A percentile compares a stretch with the other conserved stretches of the same genome.
These are phyloP conservation scores for Pachymerium ferrugineum DNA, from an alignment of 2,888 invertebrate genomes.

Conservation along the genomic window DNA sequence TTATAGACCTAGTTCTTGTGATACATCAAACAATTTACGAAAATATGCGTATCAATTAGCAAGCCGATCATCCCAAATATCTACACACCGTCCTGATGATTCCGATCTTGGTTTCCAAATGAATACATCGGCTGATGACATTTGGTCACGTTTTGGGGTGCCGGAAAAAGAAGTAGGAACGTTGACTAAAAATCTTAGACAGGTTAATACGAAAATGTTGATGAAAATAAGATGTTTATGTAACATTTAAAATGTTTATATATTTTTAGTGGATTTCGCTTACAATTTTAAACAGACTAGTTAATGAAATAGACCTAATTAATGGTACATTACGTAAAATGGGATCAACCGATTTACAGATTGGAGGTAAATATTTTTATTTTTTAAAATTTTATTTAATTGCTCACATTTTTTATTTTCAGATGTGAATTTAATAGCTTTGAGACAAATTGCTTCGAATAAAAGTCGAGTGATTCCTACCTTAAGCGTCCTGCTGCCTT, in stretches of 20 bases:
- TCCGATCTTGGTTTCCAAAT: neutral
- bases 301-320: slow-evolving; percentile 64
- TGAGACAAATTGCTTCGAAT: slow-evolving; percentile 64
- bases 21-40: neutral
- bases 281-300: slow-evolving; percentile 71
- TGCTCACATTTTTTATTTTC: slow-evolving; percentile 36
- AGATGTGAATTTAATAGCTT: slow-evolving; percentile 63
- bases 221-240: no score
- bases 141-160: slow-evolving; percentile 51
- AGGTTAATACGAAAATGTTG: slow-evolving; percentile 51
- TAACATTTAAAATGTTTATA: neutral
- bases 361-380: slow-evolving; percentile 49
- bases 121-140: slow-evolving; percentile 11
- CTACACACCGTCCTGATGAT: slow-evolving; percentile 3
- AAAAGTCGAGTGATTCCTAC: slow-evolving; percentile 56
- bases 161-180: slow-evolving; percentile 64
- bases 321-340: slow-evolving; percentile 65
- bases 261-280: slow-evolving; percentile 71
- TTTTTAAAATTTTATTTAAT: neutral
- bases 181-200: slow-evolving; percentile 71
- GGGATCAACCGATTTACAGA: slow-evolving; percentile 52
- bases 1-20: slow-evolving; percentile 27
- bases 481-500: slow-evolving; percentile 63
- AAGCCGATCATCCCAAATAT: slow-evolving; percentile 30
- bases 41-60: slow-evolving; percentile 35